A percentile compares a stretch with the other conserved stretches of the same genome.
Conservation (phyloP, 1,140 invertebrate genomes). For the Halictus rubicundus region DNA sequence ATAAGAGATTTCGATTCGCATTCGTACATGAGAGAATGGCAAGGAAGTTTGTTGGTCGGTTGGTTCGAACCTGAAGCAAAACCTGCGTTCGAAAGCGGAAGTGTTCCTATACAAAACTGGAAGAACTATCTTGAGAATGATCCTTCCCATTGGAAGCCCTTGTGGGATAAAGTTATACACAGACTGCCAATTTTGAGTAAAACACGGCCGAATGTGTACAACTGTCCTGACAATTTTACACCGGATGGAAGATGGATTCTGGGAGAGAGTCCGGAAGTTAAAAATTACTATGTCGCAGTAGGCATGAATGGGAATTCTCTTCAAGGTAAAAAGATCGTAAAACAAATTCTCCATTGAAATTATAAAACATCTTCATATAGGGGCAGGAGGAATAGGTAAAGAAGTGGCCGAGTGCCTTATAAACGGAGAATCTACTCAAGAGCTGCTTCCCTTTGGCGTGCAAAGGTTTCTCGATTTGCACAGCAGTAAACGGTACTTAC, state of each 20-base stretch:
- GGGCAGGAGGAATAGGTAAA: slow-evolving; percentile 88
- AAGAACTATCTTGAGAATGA: slow-evolving; percentile 79
- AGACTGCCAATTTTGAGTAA: slow-evolving; percentile 85
- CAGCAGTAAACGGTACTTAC: slow-evolving; percentile 89
- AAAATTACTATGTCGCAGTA: slow-evolving; percentile 92
- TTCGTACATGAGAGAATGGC: slow-evolving; percentile 83
- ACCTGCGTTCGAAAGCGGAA: slow-evolving; percentile 83
- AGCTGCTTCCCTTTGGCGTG: slow-evolving; percentile 86
- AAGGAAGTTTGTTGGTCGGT: slow-evolving; percentile 83
- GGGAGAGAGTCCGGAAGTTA: slow-evolving; percentile 87
- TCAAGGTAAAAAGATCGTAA: slow-evolving; percentile 72
- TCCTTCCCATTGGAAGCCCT: slow-evolving; percentile 84
- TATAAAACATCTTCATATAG: slow-evolving; percentile 62
- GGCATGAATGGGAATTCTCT: slow-evolving; percentile 85
- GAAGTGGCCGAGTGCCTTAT: slow-evolving; percentile 89
- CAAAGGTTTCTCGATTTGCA: slow-evolving; percentile 91
- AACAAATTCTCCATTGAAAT: not conserved
- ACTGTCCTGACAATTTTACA: slow-evolving; percentile 90
- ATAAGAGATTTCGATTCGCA: slow-evolving; percentile 87
- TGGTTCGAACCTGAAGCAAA: slow-evolving; percentile 86
- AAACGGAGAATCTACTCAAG: slow-evolving; percentile 84
- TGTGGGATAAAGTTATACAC: slow-evolving; percentile 84
- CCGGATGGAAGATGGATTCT: slow-evolving; percentile 87
- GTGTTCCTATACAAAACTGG: slow-evolving; percentile 84
- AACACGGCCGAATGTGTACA: slow-evolving; percentile 82